phyloP scores from a whole-genome alignment of 2,113 vertebrate species.

The Muntiacus reevesi region DNA sequence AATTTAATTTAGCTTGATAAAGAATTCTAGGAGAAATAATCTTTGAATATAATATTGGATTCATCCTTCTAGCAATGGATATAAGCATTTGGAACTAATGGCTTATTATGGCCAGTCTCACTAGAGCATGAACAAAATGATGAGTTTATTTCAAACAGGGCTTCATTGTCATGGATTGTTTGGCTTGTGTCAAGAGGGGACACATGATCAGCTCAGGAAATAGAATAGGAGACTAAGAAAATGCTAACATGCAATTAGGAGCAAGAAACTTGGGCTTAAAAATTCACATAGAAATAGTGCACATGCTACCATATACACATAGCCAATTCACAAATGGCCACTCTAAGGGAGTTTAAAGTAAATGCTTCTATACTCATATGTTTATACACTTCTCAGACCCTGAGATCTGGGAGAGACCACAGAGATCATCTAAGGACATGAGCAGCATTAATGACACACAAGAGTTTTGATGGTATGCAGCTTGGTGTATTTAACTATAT shows the following conservation, averaged over 20 bases:
- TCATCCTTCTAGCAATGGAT: conserved; percentile 71
- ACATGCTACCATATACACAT: background rate
- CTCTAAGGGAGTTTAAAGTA: background rate
- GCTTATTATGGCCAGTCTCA: conserved; percentile 68
- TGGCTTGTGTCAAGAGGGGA: conserved; percentile 50
- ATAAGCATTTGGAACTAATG: conserved; percentile 70
- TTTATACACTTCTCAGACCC: background rate
- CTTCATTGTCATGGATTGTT: conserved; percentile 35
- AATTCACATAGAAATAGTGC: background rate
- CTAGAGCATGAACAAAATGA: conserved; percentile 67
- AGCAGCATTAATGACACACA: background rate
- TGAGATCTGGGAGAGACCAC: background rate
- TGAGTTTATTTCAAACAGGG: conserved; percentile 70
- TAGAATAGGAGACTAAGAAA: background rate
- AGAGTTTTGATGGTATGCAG: background rate
- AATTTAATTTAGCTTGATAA: conserved; percentile 77
- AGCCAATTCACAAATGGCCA: background rate
- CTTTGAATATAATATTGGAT: conserved; percentile 62
- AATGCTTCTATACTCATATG: background rate
- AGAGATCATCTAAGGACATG: conserved; percentile 12
- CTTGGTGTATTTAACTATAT: conserved; percentile 17
- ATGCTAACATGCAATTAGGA: background rate
- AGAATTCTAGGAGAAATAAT: conserved; percentile 58
- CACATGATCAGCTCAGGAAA: conserved; percentile 34
- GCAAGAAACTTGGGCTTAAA: background rate